Conservation (phyloP, 2,888 invertebrate genomes). For the Lithodes maja region DNA sequence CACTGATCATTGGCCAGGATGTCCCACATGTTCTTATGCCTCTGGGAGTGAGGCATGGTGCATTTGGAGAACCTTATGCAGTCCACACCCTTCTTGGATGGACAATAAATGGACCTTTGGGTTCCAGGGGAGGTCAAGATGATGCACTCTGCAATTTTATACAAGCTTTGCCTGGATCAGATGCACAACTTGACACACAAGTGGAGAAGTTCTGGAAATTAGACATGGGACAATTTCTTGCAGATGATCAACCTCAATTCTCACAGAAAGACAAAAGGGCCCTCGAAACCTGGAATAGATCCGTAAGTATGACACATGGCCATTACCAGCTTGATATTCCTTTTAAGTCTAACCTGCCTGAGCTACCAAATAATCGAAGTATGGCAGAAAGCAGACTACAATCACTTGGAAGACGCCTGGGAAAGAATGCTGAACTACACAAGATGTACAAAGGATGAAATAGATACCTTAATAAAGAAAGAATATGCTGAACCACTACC, state of each 20-base stretch:
- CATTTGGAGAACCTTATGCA: background rate
- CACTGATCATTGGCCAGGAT: conserved; percentile 2
- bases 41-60: background rate
- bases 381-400: background rate
- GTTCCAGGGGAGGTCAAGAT: background rate
- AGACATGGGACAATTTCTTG: background rate
- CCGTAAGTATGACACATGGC: background rate
- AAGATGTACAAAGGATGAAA: conserved; percentile 26
- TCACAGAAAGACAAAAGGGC: background rate
- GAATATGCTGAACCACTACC: conserved; percentile 25
- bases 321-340: background rate
- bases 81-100: background rate
- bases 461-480: conserved; percentile 9
- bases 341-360: background rate
- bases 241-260: background rate
- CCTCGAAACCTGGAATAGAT: background rate
- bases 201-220: conserved; percentile 1
- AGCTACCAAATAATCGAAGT: background rate
- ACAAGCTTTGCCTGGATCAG: background rate
- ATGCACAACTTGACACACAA: background rate
- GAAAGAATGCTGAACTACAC: background rate
- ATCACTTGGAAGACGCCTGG: background rate
- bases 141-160: background rate
- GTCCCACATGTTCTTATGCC: background rate
- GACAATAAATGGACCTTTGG: background rate